Base-by-base conservation (phyloP, 2,113 vertebrate species). In the Ochotona curzoniae region DNA sequence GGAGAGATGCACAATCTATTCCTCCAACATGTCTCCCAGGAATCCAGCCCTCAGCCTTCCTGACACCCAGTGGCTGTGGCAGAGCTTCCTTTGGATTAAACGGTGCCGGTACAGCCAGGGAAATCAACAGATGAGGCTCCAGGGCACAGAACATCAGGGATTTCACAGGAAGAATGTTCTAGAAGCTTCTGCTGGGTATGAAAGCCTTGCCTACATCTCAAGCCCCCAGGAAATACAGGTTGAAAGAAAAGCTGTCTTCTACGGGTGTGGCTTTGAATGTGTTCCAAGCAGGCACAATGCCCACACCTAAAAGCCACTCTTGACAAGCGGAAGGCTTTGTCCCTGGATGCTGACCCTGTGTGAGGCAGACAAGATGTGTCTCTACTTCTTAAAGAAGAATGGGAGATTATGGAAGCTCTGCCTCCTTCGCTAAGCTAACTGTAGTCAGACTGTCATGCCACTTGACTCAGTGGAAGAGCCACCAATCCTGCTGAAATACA, bases 81-180 rank as follows among this genome's bases (percentile, higher is more conserved):
- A 54, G 12, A 57, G 54, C 54, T 17, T 76, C 73, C 57, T 87
- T 30, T 28, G 74, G 73, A 87, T 47, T 60, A 89, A 91, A 85
- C 17, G 3, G 14, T 75, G 88, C 15, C 0, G 5, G 57, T 13
- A 10, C 38, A 63, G 26, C 49, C 87, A 60, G 38, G 57, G 44
- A 70, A 75, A 67, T 74, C 38, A 70, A 35, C 21, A 75, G 89
- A 84, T n/a, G 82, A 30, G 80, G 67, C 21, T 63, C 51, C 75
- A 44, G 2, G 10, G 75, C 61, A 20, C 15, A 35, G 51, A 47
- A 49, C 81, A 64, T 13, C 49, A 73, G 71, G 69, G 82, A 69
- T 92, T 82, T 82, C 60, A 64, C 15, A 76, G 83, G 26, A 64
- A 85, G n/a, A 74, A 73, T 78, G 61, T 84, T 78, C 51, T 32